Evolutionary conservation across 2,888 invertebrate genomes (phyloP).

Genomic region (Cheilosia scutellata): DNA sequence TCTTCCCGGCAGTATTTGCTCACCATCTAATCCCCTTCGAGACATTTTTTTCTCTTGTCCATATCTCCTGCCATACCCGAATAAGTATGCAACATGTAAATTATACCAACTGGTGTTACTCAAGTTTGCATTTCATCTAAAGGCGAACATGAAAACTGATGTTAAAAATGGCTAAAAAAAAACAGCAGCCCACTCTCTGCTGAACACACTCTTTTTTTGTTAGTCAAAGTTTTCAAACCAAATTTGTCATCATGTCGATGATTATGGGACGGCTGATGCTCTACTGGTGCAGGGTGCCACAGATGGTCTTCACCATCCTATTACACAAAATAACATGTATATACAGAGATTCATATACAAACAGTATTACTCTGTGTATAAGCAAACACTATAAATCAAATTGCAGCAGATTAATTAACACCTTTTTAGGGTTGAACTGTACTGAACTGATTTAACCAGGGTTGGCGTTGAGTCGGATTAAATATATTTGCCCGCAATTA

Average conservation of each 20-base stretch:
- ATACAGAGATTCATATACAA: slow-evolving; percentile 30
- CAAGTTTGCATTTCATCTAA: slow-evolving; percentile 21
- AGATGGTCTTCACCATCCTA: slow-evolving; percentile 54
- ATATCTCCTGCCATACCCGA: background rate
- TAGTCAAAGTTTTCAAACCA: slow-evolving; percentile 36
- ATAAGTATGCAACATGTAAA: slow-evolving; percentile 50
- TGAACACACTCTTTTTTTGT: slow-evolving; percentile 15
- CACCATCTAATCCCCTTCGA: slow-evolving; percentile 42
- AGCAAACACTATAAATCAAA: slow-evolving; percentile 75
- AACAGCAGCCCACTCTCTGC: slow-evolving; percentile 4
- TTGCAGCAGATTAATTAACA: slow-evolving; percentile 76
- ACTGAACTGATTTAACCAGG: slow-evolving; percentile 62
- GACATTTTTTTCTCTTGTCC: background rate
- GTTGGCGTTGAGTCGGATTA: slow-evolving; percentile 62
- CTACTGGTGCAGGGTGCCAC: slow-evolving; percentile 45
- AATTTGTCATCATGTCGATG: slow-evolving; percentile 74
- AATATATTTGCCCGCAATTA: slow-evolving; percentile 67
- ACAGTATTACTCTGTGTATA: slow-evolving; percentile 48
- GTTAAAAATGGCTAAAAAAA: slow-evolving; percentile 36
- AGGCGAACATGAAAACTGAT: slow-evolving; percentile 51
- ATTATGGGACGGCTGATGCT: slow-evolving; percentile 56
- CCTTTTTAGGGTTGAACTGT: slow-evolving; percentile 69
- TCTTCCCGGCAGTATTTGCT: slow-evolving; percentile 24
- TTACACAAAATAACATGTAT: slow-evolving; percentile 14
- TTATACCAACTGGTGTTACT: slow-evolving; percentile 63